Evolutionary conservation across 2,113 vertebrate species (phyloP), one percentile per base, ranked within the genome.

Genomic region (Chrysemys picta): DNA sequence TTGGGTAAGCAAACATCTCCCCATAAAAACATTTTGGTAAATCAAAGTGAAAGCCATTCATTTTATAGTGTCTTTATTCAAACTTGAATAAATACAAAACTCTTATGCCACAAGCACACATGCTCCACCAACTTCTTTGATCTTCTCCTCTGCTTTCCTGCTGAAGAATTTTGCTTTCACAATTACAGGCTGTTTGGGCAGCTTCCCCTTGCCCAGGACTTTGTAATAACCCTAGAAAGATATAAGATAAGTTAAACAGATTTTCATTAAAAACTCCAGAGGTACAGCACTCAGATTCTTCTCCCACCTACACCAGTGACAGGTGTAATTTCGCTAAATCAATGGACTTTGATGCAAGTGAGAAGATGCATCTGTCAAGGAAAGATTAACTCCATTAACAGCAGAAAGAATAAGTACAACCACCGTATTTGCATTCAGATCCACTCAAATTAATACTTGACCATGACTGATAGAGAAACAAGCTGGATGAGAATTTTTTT

Each of bases 91-190:
- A 91, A 95, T 50, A 90, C 42, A 85, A 45, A 84, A 89, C 80
- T 53, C 8, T 96, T 98, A 99, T 80, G 99, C 99, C 96, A 99
- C 99, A 85, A 99, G 98, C 21, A 99, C 99, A 84, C 99, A 99
- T 87, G 99, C 99, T 96, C 99, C 99, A 78, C 99, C 99, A 94
- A 98, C 99, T 92, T 98, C 98, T 96, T 99, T 99, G 96, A 99
- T 99, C 97, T 99, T 99, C 97, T 99, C 99, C 97, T 99, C 99
- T 0, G 99, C 99, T 96, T 97, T 97, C 91, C 99, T 97, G 94
- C 99, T 99, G 98, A 99, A 99, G 98, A 99, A 99, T 97, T 99
- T 99, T 21, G 99, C 99, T 97, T 99, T 99, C 94, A 99, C 99
- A 82, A 99, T 99, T 54, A 99, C 98, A 3, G 99, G 99, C 98